Percentiles rank a stretch among this genome's conserved stretches.
These are phyloP conservation scores for Asarcornis scutulata DNA, from an alignment of 2,113 vertebrate species.

Conservation along the genomic window DNA sequence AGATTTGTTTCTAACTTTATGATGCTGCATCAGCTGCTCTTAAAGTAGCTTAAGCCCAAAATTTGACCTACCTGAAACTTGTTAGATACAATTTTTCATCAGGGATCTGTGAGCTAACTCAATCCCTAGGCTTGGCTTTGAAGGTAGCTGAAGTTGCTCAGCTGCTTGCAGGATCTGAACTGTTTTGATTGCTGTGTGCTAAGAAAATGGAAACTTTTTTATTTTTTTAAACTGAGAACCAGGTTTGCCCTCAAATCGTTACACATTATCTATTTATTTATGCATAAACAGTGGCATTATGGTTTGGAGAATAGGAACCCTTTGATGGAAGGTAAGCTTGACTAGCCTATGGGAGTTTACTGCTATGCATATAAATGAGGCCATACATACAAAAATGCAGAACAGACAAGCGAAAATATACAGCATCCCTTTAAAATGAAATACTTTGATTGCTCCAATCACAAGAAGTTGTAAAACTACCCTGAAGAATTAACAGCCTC, in stretches of 20 bases:
- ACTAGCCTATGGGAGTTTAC: conserved; percentile 56
- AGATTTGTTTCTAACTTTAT: conserved; percentile 57
- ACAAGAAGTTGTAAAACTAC: conserved; percentile 78
- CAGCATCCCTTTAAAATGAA: conserved; percentile 73
- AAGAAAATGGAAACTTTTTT: not conserved
- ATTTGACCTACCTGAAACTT: conserved; percentile 59
- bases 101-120: conserved; percentile 18
- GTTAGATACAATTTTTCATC: conserved; percentile 38
- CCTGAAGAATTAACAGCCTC: conserved; percentile 79
- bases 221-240: not conserved
- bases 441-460: conserved; percentile 75
- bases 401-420: conserved; percentile 67
- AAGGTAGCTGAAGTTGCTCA: conserved; percentile 17
- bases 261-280: conserved; percentile 65
- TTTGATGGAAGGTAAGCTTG: conserved; percentile 53
- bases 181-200: not conserved
- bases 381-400: conserved; percentile 39
- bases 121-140: conserved; percentile 7
- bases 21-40: conserved; percentile 39
- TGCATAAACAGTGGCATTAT: conserved; percentile 51
- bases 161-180: not conserved
- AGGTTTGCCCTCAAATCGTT: conserved; percentile 35
- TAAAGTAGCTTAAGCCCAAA: conserved; percentile 37
- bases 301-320: conserved; percentile 31
- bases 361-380: conserved; percentile 29